Conservation (phyloP, 2,113 vertebrate genomes). For the Oxygymnocypris stewartii region DNA sequence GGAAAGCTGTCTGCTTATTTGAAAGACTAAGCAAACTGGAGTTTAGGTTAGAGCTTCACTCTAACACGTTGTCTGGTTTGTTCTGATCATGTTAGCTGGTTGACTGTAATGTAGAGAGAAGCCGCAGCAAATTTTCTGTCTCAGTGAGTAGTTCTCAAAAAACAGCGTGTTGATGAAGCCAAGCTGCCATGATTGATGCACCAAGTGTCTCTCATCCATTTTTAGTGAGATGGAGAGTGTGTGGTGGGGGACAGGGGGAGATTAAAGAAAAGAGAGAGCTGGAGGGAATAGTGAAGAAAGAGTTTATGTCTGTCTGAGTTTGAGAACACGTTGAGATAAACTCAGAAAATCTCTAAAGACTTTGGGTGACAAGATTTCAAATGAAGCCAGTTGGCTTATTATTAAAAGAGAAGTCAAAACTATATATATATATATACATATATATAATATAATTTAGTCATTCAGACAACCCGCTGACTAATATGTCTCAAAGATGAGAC, state of each 20-base stretch:
- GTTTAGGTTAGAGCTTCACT: neutral
- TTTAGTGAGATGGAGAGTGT: slow-evolving; percentile 7
- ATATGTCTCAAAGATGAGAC: neutral
- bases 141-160: slow-evolving; percentile 33
- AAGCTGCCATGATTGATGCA: slow-evolving; percentile 25
- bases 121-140: slow-evolving; percentile 40
- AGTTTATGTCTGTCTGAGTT: neutral
- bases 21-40: slow-evolving; percentile 5
- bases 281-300: neutral
- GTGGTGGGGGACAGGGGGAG: neutral
- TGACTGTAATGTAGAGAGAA: slow-evolving; percentile 39
- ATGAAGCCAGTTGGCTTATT: neutral
- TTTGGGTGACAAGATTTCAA: neutral
- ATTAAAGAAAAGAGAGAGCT: neutral
- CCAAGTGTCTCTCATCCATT: slow-evolving; percentile 31
- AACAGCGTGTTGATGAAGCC: slow-evolving; percentile 35
- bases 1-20: neutral
- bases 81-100: slow-evolving; percentile 15
- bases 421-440: neutral
- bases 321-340: neutral
- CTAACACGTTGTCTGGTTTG: slow-evolving; percentile 11
- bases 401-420: slow-evolving; percentile 11
- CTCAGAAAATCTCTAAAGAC: neutral
- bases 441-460: neutral
- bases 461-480: neutral